Conservation (phyloP, 2,797 vertebrate species). For the Somateria mollissima region DNA sequence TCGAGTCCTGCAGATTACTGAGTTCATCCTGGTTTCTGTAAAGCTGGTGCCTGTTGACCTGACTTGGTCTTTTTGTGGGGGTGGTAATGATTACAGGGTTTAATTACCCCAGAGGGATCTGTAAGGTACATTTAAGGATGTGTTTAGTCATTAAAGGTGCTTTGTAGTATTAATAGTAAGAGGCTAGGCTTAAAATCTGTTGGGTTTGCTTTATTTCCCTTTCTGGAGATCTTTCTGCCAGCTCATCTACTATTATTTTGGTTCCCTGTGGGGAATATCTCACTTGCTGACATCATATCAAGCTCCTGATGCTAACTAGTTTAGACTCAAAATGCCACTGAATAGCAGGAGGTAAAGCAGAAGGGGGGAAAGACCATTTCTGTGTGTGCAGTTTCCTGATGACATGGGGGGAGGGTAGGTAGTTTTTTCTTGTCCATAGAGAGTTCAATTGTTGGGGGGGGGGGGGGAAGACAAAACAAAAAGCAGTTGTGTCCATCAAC, state of each 20-base stretch:
- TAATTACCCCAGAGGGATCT: background rate
- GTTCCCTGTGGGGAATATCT: background rate
- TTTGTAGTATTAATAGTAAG: background rate
- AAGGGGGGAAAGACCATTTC: background rate
- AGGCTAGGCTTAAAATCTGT: background rate
- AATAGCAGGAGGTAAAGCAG: background rate
- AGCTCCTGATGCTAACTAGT: background rate
- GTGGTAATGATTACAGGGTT: background rate
- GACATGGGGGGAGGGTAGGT: background rate
- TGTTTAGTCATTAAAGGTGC: background rate
- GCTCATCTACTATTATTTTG: conserved; percentile 26
- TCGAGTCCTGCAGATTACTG: background rate
- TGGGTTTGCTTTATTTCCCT: background rate
- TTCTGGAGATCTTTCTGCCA: background rate
- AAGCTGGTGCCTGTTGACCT: background rate
- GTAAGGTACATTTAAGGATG: background rate
- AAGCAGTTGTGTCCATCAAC: background rate
- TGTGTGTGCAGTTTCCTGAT: background rate
- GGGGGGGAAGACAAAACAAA: no score
- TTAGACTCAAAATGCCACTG: conserved; percentile 5
- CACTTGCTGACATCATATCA: background rate
- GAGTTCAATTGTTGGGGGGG: background rate
- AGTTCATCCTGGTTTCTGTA: background rate
- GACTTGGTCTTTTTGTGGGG: background rate
- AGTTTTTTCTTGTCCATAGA: background rate